These are phyloP conservation scores for Holcopasites calliopsidis DNA, from an alignment of 1,140 invertebrate genomes.

Conservation along the genomic window DNA sequence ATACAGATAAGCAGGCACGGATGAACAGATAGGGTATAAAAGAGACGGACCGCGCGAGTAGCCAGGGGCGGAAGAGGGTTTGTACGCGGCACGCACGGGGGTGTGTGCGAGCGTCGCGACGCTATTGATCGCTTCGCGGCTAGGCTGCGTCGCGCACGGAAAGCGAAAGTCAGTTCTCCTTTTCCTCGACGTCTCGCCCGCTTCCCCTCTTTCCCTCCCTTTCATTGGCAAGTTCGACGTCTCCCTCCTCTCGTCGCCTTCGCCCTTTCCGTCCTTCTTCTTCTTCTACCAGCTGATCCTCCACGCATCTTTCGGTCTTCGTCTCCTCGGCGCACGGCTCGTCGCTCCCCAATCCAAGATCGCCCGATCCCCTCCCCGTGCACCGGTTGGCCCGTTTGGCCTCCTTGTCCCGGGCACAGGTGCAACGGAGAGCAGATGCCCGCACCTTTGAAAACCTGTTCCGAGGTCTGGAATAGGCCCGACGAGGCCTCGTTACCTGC, in stretches of 20 bases:
- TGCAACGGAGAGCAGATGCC: slow-evolving; percentile 53
- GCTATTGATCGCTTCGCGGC: slow-evolving; percentile 74
- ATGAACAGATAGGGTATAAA: slow-evolving; percentile 30
- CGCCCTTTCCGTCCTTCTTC: slow-evolving; percentile 29
- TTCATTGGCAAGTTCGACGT: background rate
- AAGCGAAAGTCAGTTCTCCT: slow-evolving; percentile 73
- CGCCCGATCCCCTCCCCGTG: slow-evolving; percentile 26
- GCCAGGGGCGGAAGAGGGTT: background rate
- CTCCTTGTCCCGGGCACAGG: slow-evolving; percentile 57
- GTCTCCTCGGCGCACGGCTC: no score
- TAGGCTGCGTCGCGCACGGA: slow-evolving; percentile 69
- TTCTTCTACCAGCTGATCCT: slow-evolving; percentile 10
- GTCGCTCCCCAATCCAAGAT: slow-evolving; percentile 31
- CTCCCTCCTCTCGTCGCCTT: slow-evolving; percentile 25
- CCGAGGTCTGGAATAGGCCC: slow-evolving; percentile 53
- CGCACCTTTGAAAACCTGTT: slow-evolving; percentile 65
- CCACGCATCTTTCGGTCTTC: no score
- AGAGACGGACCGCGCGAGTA: slow-evolving; percentile 33
- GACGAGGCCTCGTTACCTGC: slow-evolving; percentile 50
- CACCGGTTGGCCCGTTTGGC: slow-evolving; percentile 31
- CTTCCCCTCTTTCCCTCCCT: slow-evolving; percentile 5
- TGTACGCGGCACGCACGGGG: background rate
- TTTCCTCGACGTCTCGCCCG: slow-evolving; percentile 67
- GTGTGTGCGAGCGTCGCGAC: slow-evolving; percentile 59
- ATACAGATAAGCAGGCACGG: slow-evolving; percentile 32